Base-by-base conservation (phyloP, 2,888 invertebrate genomes). In the Ganaspis brasiliensis region DNA sequence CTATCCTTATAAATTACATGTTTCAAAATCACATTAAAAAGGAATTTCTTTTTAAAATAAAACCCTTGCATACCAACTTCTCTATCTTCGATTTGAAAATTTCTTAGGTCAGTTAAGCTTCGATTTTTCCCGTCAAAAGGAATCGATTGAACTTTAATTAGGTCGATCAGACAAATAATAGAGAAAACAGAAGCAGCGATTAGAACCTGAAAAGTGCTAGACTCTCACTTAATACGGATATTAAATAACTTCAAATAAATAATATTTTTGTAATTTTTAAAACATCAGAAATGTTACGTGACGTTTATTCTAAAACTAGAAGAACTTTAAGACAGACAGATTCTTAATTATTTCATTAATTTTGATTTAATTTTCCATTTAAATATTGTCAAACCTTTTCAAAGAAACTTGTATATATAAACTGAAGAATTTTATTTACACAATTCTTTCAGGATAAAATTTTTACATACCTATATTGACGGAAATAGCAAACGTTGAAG, bases 91-190 rank as follows among this genome's bases (percentile, higher is more conserved):
- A 31, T 31, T 31, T 6, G 6, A 31, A 31, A 6, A 31, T 31
- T 31, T 31, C 6, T 2, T 31, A 6, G 31, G 31, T 4, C 31
- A 31, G 31, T 6, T 31, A 16, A 59, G 35, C 31, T 59, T 31
- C n/a, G 59, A 31, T 26, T 26, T 57, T 57, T 26, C 26, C 21
- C 6, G 26, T 57, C 24, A n/a, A 57, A 56, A 57, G 5, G 14
- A 57, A 57, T 57, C 57, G 26, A 57, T 57, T 26, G 26, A 14
- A 26, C 57, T 57, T 57, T 26, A 57, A 57, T 57, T n/a, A 57
- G 57, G 57, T 57, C 57, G 57, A 57, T 57, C 57, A 14, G 21
- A 57, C 21, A 57, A 14, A 57, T 24, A 6, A 19, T 16, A 52
- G 5, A 57, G 2, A 12, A 19, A 26, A 26, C 24, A n/a, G 14